Percentiles rank a stretch among this genome's conserved stretches.
phyloP scores from a whole-genome alignment of 2,113 vertebrate genomes.

The Brachypteracias leptosomus region DNA sequence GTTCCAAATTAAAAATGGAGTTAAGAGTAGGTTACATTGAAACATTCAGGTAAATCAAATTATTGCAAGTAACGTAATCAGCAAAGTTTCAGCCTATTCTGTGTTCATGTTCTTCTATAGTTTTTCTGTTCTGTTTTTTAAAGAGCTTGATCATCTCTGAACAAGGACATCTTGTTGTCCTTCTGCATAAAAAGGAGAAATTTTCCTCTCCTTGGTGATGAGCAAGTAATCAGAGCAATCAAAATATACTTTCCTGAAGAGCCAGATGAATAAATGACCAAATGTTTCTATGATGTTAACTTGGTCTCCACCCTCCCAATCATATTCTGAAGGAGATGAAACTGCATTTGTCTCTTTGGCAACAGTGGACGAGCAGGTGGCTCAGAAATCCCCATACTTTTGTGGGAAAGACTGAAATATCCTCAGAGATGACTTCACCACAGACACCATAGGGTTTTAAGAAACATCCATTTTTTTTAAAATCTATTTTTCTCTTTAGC shows the following conservation, averaged over 20 bases:
- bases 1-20: neutral
- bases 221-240: neutral
- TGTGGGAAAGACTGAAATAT: neutral
- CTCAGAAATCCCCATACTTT: neutral
- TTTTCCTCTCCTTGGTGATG: neutral
- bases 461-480: neutral
- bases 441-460: neutral
- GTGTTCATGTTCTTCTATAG: neutral
- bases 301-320: neutral
- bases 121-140: neutral
- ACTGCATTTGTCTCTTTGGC: constrained; percentile 23
- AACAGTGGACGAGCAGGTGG: constrained; percentile 8
- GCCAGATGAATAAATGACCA: neutral
- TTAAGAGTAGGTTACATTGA: neutral
- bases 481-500: neutral
- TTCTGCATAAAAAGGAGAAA: neutral
- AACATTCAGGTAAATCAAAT: neutral
- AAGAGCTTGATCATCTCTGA: neutral
- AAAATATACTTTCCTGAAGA: neutral
- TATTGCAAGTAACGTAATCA: neutral
- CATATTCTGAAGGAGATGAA: constrained; percentile 3
- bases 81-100: neutral
- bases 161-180: neutral
- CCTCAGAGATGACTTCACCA: constrained; percentile 16
- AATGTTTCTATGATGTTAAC: constrained; percentile 5